Evolutionary conservation across 2,888 invertebrate genomes (phyloP), one percentile per base, ranked within the genome.

Genomic region (Criorhina ranunculi): DNA sequence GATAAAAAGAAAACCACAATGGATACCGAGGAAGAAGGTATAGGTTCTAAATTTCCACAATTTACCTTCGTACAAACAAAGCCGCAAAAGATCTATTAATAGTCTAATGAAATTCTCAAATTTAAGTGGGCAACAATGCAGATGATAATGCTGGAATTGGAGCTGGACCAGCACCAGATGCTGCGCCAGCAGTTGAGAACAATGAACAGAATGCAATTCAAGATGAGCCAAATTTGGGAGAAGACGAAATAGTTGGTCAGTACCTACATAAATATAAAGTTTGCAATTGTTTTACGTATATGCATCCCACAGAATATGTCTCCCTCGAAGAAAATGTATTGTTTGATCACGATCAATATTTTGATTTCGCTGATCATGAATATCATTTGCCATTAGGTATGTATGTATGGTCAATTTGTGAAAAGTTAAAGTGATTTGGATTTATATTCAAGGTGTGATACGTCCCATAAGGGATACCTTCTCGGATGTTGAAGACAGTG

Each of bases 21-120:
- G 66, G 76, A 76, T 5, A 51, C 24, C 7, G 57, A 49, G 2
- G 59, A 59, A 19, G 66, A 35, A 67, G 59, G 76, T 76, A 42
- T 19, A 1, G 15, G 2, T 9, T 17, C 5, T 5, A 1, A 11
- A 7, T 12, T 49, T 15, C 0, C 2, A 17, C 3, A 62, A 29
- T 29, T 40, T 51, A 37, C 4, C 9, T 0, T 11, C 11, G 1
- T 0, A 12, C 9, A 9, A n/a, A 12, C 9, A 9, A n/a, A 12
- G 11, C 12, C 8, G 24, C 17, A n/a, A 12, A 49, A 15, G 12
- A 49, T 35, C 12, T 64, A 49, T 64, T 24, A 49, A 64, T 64
- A 49, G 8, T 24, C 5, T 12, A 11, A 24, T 12, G 40, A 3
- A 15, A 29, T 53, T 31, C 24, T 24, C 24, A 24, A 24, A 24